Evolutionary conservation across 92 coral and sea anemone species (phyloP).

Genomic region (Zoanthus sociatus): DNA sequence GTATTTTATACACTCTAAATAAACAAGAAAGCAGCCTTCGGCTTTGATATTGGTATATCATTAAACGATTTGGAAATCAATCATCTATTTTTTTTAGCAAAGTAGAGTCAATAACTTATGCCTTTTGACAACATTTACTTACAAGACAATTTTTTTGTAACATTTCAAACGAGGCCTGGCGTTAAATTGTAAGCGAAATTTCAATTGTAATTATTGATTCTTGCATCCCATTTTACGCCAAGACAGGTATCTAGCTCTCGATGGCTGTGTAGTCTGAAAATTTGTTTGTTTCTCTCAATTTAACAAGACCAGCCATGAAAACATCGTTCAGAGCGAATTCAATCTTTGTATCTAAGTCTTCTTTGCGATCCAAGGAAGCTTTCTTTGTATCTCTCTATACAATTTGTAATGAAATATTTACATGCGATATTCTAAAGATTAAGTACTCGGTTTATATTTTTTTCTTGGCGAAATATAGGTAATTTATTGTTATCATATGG

Average conservation of each 20-base stretch:
- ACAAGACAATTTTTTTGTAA: no score
- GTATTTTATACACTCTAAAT: no score
- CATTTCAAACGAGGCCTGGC: no score
- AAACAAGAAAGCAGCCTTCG: no score
- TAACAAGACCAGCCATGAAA: conserved; percentile 34
- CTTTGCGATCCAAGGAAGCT: conserved; percentile 55
- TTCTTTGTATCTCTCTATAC: conserved; percentile 53
- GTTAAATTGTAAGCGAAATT: no score
- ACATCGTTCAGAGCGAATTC: conserved; percentile 55
- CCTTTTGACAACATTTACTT: no score
- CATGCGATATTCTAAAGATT: conserved; percentile 33
- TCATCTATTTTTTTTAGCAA: no score
- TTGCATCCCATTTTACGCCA: conserved; percentile 60
- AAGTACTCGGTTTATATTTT: neutral
- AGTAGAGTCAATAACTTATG: no score
- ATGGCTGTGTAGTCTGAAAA: conserved; percentile 27
- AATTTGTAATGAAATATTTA: conserved; percentile 30
- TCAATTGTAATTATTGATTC: conserved; percentile 5
- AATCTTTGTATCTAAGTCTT: conserved; percentile 54
- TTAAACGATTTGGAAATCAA: no score
- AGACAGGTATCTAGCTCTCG: conserved; percentile 48
- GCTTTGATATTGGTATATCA: no score
- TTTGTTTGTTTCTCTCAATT: conserved; percentile 18
- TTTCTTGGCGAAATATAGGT: neutral
- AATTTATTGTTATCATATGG: neutral